Conservation (phyloP, 2,113 vertebrate genomes). For the Clarias macrocephalus region DNA sequence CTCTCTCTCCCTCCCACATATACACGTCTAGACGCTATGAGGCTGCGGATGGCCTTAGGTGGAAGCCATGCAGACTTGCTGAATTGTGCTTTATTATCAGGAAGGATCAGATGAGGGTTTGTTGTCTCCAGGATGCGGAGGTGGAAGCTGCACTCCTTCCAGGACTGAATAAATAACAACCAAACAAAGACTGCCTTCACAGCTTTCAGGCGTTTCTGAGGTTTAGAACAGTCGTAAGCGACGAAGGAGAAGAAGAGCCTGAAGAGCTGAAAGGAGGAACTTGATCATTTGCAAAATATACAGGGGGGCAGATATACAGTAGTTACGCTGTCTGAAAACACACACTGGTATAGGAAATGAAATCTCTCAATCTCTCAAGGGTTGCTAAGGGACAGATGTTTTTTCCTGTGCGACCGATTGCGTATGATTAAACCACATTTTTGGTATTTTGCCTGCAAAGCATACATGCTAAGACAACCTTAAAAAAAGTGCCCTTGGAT, state of each 20-base stretch:
- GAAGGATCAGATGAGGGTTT: constrained; percentile 45
- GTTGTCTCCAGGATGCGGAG: constrained; percentile 43
- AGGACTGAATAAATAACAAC: constrained; percentile 44
- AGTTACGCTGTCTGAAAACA: not conserved
- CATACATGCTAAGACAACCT: not conserved
- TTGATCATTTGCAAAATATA: constrained; percentile 13
- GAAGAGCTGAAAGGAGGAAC: not conserved
- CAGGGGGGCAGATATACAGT: not conserved
- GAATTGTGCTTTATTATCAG: constrained; percentile 35
- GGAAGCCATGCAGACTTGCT: constrained; percentile 33
- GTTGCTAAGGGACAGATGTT: not conserved
- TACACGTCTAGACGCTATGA: constrained; percentile 2
- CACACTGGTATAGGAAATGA: not conserved
- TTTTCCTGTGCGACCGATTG: not conserved
- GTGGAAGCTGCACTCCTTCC: constrained; percentile 47
- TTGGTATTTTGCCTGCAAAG: not conserved
- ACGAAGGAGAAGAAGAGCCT: not conserved
- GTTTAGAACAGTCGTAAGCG: not conserved
- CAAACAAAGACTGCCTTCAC: constrained; percentile 46
- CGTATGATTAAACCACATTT: not conserved
- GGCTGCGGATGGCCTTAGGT: constrained; percentile 2
- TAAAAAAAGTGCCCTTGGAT: not conserved
- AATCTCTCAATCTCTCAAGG: not conserved
- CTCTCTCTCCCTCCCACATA: not conserved
- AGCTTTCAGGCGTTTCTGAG: constrained; percentile 8